Base-by-base conservation (phyloP, 1,140 invertebrate species). In the Microplitis demolitor region DNA sequence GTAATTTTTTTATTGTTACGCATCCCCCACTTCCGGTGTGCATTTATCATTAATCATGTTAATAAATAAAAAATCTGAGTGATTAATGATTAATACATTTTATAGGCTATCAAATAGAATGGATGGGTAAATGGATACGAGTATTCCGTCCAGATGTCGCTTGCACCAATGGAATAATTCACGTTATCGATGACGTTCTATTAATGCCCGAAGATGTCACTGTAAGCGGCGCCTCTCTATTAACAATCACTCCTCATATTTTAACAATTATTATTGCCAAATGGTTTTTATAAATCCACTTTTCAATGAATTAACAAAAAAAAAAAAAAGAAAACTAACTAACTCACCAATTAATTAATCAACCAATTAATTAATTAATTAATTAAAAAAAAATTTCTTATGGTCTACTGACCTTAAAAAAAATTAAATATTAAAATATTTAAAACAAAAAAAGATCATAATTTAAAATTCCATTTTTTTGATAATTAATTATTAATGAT, bases 101-200 rank as follows among this genome's bases (percentile, higher is more conserved):
- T 87, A 24, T 87, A 95, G 94, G 91, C 80, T 96, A 95, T 85
- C 90, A 90, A 74, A 89, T 97, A 60, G 91, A 93, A 80, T 97
- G 95, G 95, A 91, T 94, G 76, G 92, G 92, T 33, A 90, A 92
- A 80, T 91, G 90, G 88, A 94, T 96, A 70, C 91, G 91, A 71
- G 93, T 98, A n/a, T 92, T 93, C 79, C 90, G 95, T 73, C 92
- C 95, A 2, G 95, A 97, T 83, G 93, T 98, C 1, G 92, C 95
- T 78, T 97, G 96, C 82, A 96, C 94, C 78, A 97, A 98, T 83
- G 96, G 96, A 37, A 92, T 97, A 66, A 97, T 97, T 74, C 96
- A 98, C 83, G 94, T 97, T 51, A 96, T 98, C 78, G 95, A 97
- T 80, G 88, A 87, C 71, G 94, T 95, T 11, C 91, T 98, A 75